A percentile compares a stretch with the other conserved stretches of the same genome.
phyloP scores from a whole-genome alignment of 2,888 invertebrate genomes.

The Sphaerophoria rueppellii region DNA sequence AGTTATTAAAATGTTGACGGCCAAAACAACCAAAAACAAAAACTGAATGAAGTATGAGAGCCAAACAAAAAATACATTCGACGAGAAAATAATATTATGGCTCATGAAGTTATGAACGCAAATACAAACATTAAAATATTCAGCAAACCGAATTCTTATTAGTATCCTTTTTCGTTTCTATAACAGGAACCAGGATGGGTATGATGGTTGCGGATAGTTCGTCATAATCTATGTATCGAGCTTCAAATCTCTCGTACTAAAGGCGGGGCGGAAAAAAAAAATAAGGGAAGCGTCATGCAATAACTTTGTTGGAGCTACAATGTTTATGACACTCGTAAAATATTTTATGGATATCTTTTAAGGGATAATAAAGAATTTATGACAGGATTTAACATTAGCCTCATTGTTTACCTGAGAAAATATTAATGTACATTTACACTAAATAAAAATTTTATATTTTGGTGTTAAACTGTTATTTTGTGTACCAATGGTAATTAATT shows the following conservation, averaged over 20 bases:
- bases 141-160: conserved; percentile 71
- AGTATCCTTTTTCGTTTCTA: conserved; percentile 57
- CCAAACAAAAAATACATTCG: not conserved
- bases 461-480: conserved; percentile 48
- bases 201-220: conserved; percentile 40
- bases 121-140: conserved; percentile 68
- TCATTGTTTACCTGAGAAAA: conserved; percentile 72
- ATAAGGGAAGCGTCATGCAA: conserved; percentile 19
- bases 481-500: conserved; percentile 47
- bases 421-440: conserved; percentile 57
- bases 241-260: conserved; percentile 54
- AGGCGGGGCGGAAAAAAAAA: conserved; percentile 38
- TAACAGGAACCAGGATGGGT: not conserved
- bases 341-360: conserved; percentile 71
- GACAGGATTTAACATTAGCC: conserved; percentile 66
- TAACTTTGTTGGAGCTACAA: conserved; percentile 8
- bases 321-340: conserved; percentile 69
- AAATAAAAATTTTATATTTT: conserved; percentile 49
- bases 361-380: conserved; percentile 73
- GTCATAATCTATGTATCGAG: conserved; percentile 62
- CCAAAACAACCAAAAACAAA: conserved; percentile 39
- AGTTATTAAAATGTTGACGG: conserved; percentile 71
- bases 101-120: conserved; percentile 38
- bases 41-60: conserved; percentile 5
- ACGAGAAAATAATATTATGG: conserved; percentile 61